Percentiles rank a stretch among this genome's conserved stretches.
Conservation (phyloP, 2,888 invertebrate species). For the Salticus scenicus region DNA sequence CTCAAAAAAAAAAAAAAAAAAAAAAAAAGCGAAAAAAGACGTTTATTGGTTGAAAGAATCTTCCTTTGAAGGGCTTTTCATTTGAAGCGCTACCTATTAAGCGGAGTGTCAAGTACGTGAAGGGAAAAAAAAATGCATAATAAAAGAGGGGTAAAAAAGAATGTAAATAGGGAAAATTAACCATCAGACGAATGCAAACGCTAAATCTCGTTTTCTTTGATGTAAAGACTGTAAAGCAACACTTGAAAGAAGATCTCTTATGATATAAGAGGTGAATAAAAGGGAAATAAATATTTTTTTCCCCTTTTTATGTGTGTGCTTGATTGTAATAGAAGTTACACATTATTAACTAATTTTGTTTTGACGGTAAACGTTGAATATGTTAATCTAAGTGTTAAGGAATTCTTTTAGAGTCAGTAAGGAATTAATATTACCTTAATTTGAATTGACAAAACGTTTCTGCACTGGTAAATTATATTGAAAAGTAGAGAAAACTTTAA, state of each 20-base stretch:
- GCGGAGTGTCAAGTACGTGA: constrained; percentile 33
- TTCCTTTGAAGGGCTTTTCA: constrained; percentile 46
- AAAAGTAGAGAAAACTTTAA: no score
- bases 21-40: constrained; percentile 55
- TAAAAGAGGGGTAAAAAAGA: constrained; percentile 21
- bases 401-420: no score
- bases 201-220: constrained; percentile 67
- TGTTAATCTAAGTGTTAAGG: background rate
- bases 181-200: constrained; percentile 49
- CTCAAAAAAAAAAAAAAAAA: no score
- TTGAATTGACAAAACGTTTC: no score
- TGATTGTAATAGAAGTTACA: background rate
- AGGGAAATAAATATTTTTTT: constrained; percentile 32
- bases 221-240: constrained; percentile 47
- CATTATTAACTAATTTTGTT: constrained; percentile 13
- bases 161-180: constrained; percentile 58
- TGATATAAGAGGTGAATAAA: constrained; percentile 26
- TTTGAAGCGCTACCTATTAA: constrained; percentile 64
- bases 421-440: no score
- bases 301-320: constrained; percentile 11
- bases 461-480: no score
- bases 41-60: constrained; percentile 66
- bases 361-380: background rate
- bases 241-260: constrained; percentile 49
- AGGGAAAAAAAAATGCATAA: constrained; percentile 14